Evolutionary conservation across 1,140 invertebrate species (phyloP).

Genomic region (Tribolium castaneum): DNA sequence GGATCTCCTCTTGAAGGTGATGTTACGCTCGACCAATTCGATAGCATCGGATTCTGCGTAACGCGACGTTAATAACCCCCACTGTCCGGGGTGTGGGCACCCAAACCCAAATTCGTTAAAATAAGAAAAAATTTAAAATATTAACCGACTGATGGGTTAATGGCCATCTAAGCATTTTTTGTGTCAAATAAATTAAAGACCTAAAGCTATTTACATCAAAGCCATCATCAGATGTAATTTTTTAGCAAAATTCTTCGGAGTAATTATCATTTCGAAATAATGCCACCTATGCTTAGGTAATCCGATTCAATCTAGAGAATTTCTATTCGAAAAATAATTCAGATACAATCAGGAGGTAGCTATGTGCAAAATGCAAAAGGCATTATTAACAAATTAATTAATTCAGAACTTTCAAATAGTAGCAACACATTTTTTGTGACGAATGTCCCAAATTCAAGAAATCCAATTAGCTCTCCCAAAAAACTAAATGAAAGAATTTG

Average conservation of each 20-base stretch:
- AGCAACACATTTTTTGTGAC: neutral
- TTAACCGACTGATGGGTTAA: neutral
- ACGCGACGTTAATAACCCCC: constrained; percentile 13
- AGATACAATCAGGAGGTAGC: neutral
- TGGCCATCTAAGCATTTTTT: neutral
- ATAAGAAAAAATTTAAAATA: neutral
- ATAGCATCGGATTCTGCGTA: constrained; percentile 5
- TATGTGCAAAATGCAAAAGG: neutral
- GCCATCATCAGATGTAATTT: neutral
- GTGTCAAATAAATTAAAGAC: neutral
- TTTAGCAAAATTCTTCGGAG: neutral
- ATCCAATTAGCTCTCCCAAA: neutral
- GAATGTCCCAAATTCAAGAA: neutral
- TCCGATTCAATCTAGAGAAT: neutral
- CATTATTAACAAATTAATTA: neutral
- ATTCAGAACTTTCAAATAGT: neutral
- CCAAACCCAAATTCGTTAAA: no score
- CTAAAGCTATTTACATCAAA: neutral
- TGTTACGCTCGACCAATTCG: constrained; percentile 21
- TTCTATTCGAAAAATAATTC: neutral
- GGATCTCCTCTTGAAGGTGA: constrained; percentile 29
- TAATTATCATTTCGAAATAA: neutral
- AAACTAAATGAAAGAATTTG: neutral
- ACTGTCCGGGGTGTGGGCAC: no score
- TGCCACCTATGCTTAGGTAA: neutral